These are phyloP conservation scores for Bos taurus DNA, from an alignment of 2,113 vertebrate genomes.

Conservation along the genomic window DNA sequence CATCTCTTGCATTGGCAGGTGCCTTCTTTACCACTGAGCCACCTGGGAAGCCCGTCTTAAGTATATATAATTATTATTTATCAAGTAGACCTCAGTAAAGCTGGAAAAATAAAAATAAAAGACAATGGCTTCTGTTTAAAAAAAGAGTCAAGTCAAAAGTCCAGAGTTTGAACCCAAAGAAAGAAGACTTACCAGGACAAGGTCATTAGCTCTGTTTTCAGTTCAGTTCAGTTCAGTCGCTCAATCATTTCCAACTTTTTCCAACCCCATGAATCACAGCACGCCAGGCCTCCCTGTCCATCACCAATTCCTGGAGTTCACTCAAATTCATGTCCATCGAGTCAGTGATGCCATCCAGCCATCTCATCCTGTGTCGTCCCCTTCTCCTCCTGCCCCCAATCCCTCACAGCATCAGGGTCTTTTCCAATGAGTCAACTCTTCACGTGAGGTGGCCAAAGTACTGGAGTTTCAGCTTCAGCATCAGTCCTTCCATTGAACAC, in stretches of 20 bases:
- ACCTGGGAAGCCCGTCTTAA: not conserved
- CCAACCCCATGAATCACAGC: fast-evolving
- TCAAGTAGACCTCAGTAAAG: not conserved
- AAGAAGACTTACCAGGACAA: not conserved
- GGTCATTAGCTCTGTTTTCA: not conserved
- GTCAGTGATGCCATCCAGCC: no score
- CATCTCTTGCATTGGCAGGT: fast-evolving
- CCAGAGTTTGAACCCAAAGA: not conserved
- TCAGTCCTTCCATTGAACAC: no score
- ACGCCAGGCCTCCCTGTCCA: no score
- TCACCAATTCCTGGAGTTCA: fast-evolving
- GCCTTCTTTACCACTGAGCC: not conserved
- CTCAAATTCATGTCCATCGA: no score
- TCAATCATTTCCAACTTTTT: no score
- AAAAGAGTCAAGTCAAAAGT: not conserved
- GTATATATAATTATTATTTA: not conserved
- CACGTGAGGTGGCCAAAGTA: no score
- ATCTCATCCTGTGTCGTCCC: no score
- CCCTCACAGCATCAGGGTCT: no score
- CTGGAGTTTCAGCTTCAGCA: no score
- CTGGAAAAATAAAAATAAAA: not conserved
- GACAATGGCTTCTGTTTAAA: not conserved
- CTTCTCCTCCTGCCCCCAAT: no score
- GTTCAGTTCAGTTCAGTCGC: no score
- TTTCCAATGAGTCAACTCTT: no score